Evolutionary conservation across 2,113 vertebrate species (phyloP).

Genomic region (Pseudolaguvia tuberculata): DNA sequence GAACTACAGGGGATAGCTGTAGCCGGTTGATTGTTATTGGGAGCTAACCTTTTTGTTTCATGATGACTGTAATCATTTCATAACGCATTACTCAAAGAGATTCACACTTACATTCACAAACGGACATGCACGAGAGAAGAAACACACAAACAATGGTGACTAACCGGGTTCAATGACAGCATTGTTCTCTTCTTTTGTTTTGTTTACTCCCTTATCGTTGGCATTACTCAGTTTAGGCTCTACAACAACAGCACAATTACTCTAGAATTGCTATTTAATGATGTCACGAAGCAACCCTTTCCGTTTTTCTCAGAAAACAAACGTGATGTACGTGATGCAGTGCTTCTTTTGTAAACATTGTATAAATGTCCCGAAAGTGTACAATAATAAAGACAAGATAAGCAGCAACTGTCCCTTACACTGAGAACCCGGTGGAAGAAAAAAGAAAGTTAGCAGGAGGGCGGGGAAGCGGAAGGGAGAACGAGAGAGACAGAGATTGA

Average conservation of each 20-base stretch:
- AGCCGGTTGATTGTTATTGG: slow-evolving; percentile 7
- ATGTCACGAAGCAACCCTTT: slow-evolving; percentile 1
- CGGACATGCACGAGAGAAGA: slow-evolving; percentile 36
- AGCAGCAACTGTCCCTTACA: slow-evolving; percentile 55
- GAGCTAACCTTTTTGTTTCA: neutral
- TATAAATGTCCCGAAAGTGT: slow-evolving; percentile 60
- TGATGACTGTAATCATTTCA: neutral
- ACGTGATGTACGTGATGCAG: neutral
- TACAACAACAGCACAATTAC: neutral
- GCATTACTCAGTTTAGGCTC: neutral
- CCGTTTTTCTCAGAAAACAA: neutral
- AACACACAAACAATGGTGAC: slow-evolving; percentile 12
- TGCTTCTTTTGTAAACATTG: slow-evolving; percentile 64
- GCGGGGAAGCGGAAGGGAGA: neutral
- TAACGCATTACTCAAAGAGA: neutral
- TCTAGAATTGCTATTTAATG: neutral
- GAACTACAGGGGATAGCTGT: neutral
- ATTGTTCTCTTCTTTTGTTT: neutral
- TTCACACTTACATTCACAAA: slow-evolving; percentile 40
- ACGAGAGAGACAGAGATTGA: too few species aligned
- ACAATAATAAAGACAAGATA: slow-evolving; percentile 52
- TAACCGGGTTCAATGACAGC: slow-evolving; percentile 22
- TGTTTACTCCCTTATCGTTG: neutral
- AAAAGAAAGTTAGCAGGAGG: neutral
- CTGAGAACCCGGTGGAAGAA: neutral